phyloP scores from a whole-genome alignment of 2,797 vertebrate genomes.

The Enteromius treurensis region DNA sequence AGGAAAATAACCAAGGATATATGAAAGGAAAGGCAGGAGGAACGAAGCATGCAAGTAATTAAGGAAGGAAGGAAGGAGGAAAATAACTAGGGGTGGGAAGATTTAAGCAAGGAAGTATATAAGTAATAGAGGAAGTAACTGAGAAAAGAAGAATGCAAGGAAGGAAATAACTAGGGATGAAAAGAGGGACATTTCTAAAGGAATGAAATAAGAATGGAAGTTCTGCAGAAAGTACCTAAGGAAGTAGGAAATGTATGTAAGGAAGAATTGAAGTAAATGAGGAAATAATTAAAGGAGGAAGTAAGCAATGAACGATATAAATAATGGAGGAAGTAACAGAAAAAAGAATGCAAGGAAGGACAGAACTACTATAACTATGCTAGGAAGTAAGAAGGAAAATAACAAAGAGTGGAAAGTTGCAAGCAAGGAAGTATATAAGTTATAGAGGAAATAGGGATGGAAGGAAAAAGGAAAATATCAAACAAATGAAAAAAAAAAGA shows the following conservation, averaged over 20 bases:
- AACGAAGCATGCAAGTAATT: not conserved
- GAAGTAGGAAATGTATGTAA: not conserved
- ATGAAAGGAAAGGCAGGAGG: not conserved
- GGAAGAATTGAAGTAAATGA: not conserved
- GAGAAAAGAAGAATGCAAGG: not conserved
- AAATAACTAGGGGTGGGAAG: not conserved
- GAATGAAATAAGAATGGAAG: no score
- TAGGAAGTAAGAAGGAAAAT: not conserved
- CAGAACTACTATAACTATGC: not conserved
- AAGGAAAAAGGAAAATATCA: no score
- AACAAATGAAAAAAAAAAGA: no score
- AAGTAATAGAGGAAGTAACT: not conserved
- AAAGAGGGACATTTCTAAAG: no score
- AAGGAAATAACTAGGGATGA: not conserved
- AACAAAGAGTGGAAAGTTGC: not conserved
- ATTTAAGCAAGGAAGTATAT: not conserved
- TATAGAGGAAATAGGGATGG: no score
- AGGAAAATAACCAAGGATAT: not conserved
- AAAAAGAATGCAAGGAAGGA: not conserved
- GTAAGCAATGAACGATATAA: not conserved
- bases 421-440: not conserved
- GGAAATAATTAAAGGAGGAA: not conserved
- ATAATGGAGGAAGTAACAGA: not conserved
- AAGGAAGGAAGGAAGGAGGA: not conserved
- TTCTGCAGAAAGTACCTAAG: not conserved